These are phyloP conservation scores for Drosophila multiciliata DNA, from an alignment of 2,888 invertebrate genomes.

Conservation along the genomic window DNA sequence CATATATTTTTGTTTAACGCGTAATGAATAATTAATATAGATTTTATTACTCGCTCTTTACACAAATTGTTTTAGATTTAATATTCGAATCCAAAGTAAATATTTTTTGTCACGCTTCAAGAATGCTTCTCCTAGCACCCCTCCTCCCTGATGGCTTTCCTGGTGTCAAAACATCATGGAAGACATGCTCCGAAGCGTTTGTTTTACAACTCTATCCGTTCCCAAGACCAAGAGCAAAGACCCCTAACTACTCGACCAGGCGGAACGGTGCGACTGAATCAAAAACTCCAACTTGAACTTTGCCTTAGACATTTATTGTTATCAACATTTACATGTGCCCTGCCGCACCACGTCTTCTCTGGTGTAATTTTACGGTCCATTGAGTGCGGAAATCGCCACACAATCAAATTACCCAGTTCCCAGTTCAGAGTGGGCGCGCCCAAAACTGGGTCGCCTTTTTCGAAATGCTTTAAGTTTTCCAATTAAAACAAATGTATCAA, in stretches of 20 bases:
- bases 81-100: slow-evolving; percentile 2
- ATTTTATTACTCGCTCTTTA: neutral
- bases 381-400: slow-evolving; percentile 68
- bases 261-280: slow-evolving; percentile 51
- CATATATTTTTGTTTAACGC: neutral
- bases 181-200: slow-evolving; percentile 40
- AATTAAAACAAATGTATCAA: slow-evolving; percentile 57
- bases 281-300: slow-evolving; percentile 43
- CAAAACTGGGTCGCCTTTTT: slow-evolving; percentile 47
- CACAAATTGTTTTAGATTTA: slow-evolving; percentile 10
- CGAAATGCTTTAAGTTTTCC: slow-evolving; percentile 62
- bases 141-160: neutral
- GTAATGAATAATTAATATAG: neutral
- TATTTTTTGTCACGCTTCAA: slow-evolving; percentile 46
- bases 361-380: slow-evolving; percentile 73
- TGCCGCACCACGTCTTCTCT: slow-evolving; percentile 4
- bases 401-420: slow-evolving; percentile 59
- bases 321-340: slow-evolving; percentile 64
- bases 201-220: slow-evolving; percentile 42
- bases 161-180: slow-evolving; percentile 50
- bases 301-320: slow-evolving; percentile 45
- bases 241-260: slow-evolving; percentile 33
- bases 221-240: slow-evolving; percentile 7
- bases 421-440: slow-evolving; percentile 3
- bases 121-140: neutral